These are phyloP conservation scores for Enhydra lutris DNA, from an alignment of 2,113 vertebrate species.

Conservation along the genomic window DNA sequence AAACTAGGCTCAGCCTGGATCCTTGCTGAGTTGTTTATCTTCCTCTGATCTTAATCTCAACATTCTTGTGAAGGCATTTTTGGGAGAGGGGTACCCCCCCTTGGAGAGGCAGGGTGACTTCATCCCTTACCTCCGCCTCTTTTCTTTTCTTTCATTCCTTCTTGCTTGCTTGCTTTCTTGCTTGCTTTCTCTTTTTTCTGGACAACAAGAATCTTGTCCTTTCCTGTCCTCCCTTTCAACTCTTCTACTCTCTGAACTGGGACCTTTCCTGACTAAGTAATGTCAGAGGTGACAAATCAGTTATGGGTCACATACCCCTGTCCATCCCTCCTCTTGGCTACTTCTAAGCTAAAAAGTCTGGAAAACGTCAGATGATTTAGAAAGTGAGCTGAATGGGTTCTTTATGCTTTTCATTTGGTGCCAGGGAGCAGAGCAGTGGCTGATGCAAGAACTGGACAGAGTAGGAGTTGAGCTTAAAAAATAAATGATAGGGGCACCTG, in stretches of 20 bases:
- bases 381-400: conserved; percentile 63
- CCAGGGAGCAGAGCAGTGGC: conserved; percentile 32
- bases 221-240: conserved; percentile 47
- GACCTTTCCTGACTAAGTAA: conserved; percentile 73
- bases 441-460: conserved; percentile 46
- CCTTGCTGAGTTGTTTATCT: neutral
- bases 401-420: conserved; percentile 31
- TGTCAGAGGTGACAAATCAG: conserved; percentile 72
- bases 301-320: conserved; percentile 57
- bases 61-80: neutral
- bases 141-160: neutral
- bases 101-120: conserved; percentile 3
- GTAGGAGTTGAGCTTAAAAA: neutral
- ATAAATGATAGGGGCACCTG: neutral
- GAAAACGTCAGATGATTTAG: conserved; percentile 66
- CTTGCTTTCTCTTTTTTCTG: neutral
- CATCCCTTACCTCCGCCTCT: neutral
- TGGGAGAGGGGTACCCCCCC: neutral
- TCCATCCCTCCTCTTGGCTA: conserved; percentile 64
- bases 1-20: neutral
- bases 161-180: neutral
- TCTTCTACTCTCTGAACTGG: conserved; percentile 29
- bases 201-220: conserved; percentile 26
- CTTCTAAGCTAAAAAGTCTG: conserved; percentile 46
- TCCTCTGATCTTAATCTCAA: neutral